Evolutionary conservation across 2,797 vertebrate species (phyloP).

Genomic region (Lateolabrax maculatus): DNA sequence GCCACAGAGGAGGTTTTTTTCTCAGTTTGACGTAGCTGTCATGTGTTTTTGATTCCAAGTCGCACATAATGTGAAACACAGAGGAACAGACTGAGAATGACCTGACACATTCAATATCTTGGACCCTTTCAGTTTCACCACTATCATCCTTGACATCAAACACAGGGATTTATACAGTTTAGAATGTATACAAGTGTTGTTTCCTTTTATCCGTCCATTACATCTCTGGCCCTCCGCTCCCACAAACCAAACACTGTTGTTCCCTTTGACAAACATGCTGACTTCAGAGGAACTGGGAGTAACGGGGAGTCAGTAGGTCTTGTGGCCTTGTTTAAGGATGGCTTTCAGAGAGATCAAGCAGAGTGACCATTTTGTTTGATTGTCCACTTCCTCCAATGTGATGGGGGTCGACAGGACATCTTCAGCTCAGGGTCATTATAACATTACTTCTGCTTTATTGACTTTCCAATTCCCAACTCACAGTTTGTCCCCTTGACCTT

Average conservation of each 20-base stretch:
- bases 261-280: slow-evolving; percentile 64
- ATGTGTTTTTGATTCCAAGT: slow-evolving; percentile 45
- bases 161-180: slow-evolving; percentile 67
- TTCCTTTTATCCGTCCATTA: slow-evolving; percentile 75
- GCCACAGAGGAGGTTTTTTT: slow-evolving; percentile 45
- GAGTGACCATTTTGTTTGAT: slow-evolving; percentile 85
- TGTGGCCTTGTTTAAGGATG: slow-evolving; percentile 79
- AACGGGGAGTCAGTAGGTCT: slow-evolving; percentile 70
- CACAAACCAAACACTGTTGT: slow-evolving; percentile 71
- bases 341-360: slow-evolving; percentile 82
- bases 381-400: slow-evolving; percentile 84
- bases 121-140: slow-evolving; percentile 32
- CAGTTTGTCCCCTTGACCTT: slow-evolving; percentile 86
- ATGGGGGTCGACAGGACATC: slow-evolving; percentile 83
- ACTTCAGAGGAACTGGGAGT: slow-evolving; percentile 82
- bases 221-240: slow-evolving; percentile 58
- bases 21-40: slow-evolving; percentile 45
- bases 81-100: slow-evolving; percentile 22
- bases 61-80: slow-evolving; percentile 13
- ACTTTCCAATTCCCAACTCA: slow-evolving; percentile 87
- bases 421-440: slow-evolving; percentile 84
- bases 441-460: slow-evolving; percentile 88
- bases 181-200: slow-evolving; percentile 86
- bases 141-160: slow-evolving; percentile 57
- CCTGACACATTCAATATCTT: slow-evolving; percentile 35